phyloP scores from a whole-genome alignment of 1,140 invertebrate species.

The Watersipora subatra region DNA sequence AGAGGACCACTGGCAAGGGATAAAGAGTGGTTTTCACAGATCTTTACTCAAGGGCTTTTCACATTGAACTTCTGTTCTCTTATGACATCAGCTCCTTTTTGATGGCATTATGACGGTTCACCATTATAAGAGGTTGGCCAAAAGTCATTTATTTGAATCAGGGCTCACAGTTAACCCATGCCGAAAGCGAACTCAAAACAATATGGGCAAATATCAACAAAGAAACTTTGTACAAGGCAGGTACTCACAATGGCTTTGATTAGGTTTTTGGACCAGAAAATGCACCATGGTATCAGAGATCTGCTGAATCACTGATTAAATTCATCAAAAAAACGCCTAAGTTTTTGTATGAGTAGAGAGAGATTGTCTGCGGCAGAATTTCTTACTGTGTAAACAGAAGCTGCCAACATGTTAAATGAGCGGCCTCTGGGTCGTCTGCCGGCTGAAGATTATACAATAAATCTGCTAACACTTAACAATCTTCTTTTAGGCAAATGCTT shows the following conservation, averaged over 20 bases:
- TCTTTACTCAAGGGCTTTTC: constrained; percentile 1
- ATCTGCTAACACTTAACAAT: background rate
- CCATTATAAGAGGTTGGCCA: background rate
- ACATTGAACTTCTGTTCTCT: background rate
- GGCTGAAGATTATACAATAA: background rate
- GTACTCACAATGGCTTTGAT: background rate
- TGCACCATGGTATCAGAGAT: background rate
- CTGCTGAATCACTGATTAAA: background rate
- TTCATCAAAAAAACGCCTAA: background rate
- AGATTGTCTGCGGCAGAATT: background rate
- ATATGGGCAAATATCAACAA: background rate
- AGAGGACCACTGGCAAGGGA: constrained; percentile 4
- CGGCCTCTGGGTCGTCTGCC: background rate
- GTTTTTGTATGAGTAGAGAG: background rate
- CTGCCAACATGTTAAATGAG: background rate
- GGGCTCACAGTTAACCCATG: background rate
- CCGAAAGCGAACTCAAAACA: background rate
- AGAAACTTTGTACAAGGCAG: background rate
- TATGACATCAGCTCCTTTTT: constrained; percentile 4
- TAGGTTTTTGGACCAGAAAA: background rate
- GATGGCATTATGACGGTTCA: background rate
- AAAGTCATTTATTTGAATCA: background rate
- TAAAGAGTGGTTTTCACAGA: constrained; percentile 5
- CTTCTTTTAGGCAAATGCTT: background rate
- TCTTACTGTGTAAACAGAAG: background rate